Evolutionary conservation across 2,113 vertebrate genomes (phyloP).

Genomic region (Tenebrosternarchus preto): DNA sequence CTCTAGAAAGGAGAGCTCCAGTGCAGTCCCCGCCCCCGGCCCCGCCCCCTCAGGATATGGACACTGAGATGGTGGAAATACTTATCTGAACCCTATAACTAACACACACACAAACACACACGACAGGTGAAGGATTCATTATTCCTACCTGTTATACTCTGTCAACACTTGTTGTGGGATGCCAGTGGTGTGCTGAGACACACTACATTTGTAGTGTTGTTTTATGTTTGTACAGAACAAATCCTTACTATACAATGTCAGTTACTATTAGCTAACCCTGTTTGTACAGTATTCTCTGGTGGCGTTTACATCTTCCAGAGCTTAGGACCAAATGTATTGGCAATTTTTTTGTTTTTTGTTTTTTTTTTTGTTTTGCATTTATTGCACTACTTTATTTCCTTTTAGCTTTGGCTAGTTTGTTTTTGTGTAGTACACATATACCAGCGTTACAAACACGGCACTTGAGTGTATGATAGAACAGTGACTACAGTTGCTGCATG

Average conservation of each 20-base stretch:
- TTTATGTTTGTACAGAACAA: conserved; percentile 33
- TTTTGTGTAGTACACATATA: conserved; percentile 58
- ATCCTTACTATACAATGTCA: background rate
- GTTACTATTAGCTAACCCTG: conserved; percentile 2
- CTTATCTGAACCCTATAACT: conserved; percentile 70
- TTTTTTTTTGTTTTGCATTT: conserved; percentile 47
- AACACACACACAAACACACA: conserved; percentile 14
- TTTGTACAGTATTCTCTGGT: conserved; percentile 56
- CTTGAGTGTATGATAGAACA: conserved; percentile 59
- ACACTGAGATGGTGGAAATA: conserved; percentile 79
- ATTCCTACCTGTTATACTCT: background rate
- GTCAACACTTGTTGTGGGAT: conserved; percentile 21
- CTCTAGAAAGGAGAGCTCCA: conserved; percentile 69
- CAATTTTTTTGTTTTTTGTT: too few species aligned
- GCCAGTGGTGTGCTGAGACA: conserved; percentile 52
- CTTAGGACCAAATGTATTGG: conserved; percentile 65
- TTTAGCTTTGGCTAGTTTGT: conserved; percentile 57
- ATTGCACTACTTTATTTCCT: conserved; percentile 52
- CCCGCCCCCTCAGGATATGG: conserved; percentile 68
- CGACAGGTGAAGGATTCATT: conserved; percentile 60
- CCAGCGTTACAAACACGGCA: conserved; percentile 60
- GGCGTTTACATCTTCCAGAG: conserved; percentile 31
- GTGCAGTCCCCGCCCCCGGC: conserved; percentile 62
- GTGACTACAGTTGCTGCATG: conserved; percentile 54
- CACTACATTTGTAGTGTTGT: conserved; percentile 48